Base-by-base conservation (phyloP, 2,113 vertebrate genomes). In the Oreotrochilus melanogaster region DNA sequence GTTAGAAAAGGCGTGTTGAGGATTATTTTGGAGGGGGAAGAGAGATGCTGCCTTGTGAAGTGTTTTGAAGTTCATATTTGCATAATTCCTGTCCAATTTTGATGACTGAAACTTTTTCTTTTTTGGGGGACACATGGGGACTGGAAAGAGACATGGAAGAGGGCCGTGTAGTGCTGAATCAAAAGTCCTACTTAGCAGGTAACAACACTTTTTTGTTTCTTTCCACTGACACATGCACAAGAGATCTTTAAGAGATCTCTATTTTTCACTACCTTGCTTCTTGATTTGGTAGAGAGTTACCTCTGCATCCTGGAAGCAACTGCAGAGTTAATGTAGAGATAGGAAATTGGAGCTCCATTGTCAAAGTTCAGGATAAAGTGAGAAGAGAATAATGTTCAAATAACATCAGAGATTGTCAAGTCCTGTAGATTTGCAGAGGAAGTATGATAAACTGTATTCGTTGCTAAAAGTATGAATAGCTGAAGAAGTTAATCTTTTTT, bases 401-500 rank as follows among this genome's bases (percentile, higher is more conserved):
- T 64, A 70, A 37, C 17, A 57, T 14, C n/a, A 25, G 9, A 74
- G 53, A 45, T 30, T 86, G 35, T 71, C 18, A 48, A 82, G 82
- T 33, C 85, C 42, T 69, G 31, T 80, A 45, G 22, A 39, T 65
- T 83, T 89, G 48, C 60, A 64, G 30, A 69, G 10, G n/a, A 71
- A 78, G 23, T 19, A 31, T 76, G 24, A 75, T 58, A 60, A 47
- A 28, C 11, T 48, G 11, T 37, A 21, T 78, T 61, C 7, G 43
- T 9, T 60, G 25, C 18, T 75, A 57, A 48, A 81, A 79, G 28
- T 31, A 43, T 47, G 75, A 76, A 45, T 64, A 80, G 19, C 17
- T 83, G 57, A 93, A 88, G 35, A 0, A 91, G 45, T 47, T 86
- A 45, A 93, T 93, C 50, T 45, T 84, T 27, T 84, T 75, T 79